phyloP scores from a whole-genome alignment of 1,140 invertebrate genomes.

The Condylostylus longicornis region DNA sequence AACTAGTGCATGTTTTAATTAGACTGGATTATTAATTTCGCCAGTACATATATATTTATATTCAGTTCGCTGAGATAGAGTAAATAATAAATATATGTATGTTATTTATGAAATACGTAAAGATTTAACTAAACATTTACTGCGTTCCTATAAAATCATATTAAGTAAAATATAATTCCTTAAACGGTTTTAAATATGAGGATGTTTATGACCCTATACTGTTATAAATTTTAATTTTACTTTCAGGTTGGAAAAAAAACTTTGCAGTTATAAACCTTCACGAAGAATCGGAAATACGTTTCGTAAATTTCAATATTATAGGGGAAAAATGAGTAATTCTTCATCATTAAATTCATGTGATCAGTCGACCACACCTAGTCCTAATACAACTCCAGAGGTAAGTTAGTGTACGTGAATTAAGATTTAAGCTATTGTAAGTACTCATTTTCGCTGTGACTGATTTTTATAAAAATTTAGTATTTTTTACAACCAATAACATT shows the following conservation, averaged over 20 bases:
- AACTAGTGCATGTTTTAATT: no score
- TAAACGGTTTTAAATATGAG: no score
- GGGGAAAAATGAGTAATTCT: conserved; percentile 19
- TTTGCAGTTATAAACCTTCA: conserved; percentile 25
- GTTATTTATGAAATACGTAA: not conserved
- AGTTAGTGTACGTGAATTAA: no score
- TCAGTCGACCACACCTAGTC: conserved; percentile 24
- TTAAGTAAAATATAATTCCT: no score
- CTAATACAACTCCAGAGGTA: conserved; percentile 29
- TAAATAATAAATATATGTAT: not conserved
- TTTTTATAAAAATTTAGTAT: no score
- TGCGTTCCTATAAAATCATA: not conserved
- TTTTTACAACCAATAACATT: no score
- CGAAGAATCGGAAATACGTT: conserved; percentile 22
- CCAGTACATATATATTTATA: no score
- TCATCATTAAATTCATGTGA: conserved; percentile 8
- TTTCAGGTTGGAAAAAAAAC: conserved; percentile 25
- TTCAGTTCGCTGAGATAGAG: no score
- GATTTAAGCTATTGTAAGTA: no score
- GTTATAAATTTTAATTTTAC: not conserved
- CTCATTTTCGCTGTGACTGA: no score
- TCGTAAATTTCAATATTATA: conserved; percentile 29
- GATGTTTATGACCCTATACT: not conserved
- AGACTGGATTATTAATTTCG: no score
- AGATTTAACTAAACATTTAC: not conserved